Evolutionary conservation across 2,113 vertebrate species (phyloP).

Genomic region (Gallinago undulata): DNA sequence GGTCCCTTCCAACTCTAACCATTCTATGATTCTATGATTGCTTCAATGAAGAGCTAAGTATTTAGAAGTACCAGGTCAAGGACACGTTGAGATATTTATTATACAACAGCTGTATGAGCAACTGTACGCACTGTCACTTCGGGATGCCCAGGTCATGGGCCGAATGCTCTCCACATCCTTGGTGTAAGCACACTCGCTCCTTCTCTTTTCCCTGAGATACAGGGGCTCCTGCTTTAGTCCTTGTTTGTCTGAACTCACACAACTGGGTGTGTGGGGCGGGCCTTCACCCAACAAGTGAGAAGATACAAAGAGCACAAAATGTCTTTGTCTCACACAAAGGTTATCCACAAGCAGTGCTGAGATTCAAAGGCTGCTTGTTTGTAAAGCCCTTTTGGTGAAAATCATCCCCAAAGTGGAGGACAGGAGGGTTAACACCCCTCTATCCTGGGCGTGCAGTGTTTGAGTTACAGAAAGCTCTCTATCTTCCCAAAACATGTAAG

Average conservation of each 20-base stretch:
- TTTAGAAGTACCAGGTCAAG: not conserved
- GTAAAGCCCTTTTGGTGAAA: not conserved
- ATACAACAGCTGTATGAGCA: not conserved
- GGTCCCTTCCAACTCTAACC: no score
- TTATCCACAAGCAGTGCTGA: not conserved
- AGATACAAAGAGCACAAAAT: not conserved
- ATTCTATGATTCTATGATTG: not conserved
- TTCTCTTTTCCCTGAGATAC: not conserved
- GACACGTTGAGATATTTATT: not conserved
- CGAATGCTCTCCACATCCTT: not conserved
- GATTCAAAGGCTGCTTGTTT: not conserved
- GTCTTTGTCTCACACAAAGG: not conserved
- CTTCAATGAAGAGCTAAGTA: not conserved
- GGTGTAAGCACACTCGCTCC: accelerated
- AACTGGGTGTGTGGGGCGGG: not conserved
- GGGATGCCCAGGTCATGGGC: not conserved
- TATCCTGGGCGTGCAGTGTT: not conserved
- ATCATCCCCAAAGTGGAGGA: not conserved
- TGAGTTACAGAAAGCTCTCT: not conserved
- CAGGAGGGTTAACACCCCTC: not conserved
- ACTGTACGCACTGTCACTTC: not conserved
- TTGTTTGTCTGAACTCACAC: not conserved
- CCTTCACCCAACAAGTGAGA: not conserved
- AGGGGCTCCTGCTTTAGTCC: not conserved
- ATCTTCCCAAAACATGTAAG: not conserved